phyloP scores from a whole-genome alignment of 2,888 invertebrate genomes.

The Tinea trinotella region DNA sequence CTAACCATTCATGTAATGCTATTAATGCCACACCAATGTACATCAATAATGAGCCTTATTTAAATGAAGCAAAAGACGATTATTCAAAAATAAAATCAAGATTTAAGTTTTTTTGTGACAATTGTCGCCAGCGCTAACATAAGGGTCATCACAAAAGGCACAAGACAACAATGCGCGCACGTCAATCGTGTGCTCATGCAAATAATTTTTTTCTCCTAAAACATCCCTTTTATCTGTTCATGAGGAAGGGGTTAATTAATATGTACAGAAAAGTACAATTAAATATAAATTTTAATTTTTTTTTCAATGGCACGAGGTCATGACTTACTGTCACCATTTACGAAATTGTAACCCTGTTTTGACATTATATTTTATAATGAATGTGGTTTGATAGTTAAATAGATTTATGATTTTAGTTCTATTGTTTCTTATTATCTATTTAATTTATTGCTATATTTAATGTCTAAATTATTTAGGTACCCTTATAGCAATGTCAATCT shows the following conservation, averaged over 20 bases:
- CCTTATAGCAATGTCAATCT: constrained; percentile 31
- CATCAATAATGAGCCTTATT: constrained; percentile 43
- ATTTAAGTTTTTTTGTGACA: constrained; percentile 37
- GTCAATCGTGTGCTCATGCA: constrained; percentile 72
- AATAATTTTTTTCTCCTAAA: constrained; percentile 67
- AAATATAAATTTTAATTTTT: constrained; percentile 54
- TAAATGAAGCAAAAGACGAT: constrained; percentile 34
- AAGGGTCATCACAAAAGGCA: constrained; percentile 72
- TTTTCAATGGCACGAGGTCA: constrained; percentile 62
- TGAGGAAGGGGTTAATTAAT: constrained; percentile 69
- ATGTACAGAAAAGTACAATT: constrained; percentile 67
- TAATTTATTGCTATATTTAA: constrained; percentile 46
- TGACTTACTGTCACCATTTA: constrained; percentile 63
- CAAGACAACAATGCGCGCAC: constrained; percentile 67
- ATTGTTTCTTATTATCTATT: constrained; percentile 60
- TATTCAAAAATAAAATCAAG: constrained; percentile 32
- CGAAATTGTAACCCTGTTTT: constrained; percentile 57
- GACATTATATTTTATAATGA: constrained; percentile 51
- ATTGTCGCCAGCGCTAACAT: constrained; percentile 50
- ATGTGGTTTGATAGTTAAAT: constrained; percentile 50
- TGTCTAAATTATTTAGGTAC: constrained; percentile 34
- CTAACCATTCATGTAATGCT: constrained; percentile 33
- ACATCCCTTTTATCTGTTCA: constrained; percentile 65
- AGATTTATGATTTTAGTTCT: constrained; percentile 51
- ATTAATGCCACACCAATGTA: constrained; percentile 35